phyloP scores from a whole-genome alignment of 2,888 invertebrate genomes.

The Chymomyza caudatula region DNA sequence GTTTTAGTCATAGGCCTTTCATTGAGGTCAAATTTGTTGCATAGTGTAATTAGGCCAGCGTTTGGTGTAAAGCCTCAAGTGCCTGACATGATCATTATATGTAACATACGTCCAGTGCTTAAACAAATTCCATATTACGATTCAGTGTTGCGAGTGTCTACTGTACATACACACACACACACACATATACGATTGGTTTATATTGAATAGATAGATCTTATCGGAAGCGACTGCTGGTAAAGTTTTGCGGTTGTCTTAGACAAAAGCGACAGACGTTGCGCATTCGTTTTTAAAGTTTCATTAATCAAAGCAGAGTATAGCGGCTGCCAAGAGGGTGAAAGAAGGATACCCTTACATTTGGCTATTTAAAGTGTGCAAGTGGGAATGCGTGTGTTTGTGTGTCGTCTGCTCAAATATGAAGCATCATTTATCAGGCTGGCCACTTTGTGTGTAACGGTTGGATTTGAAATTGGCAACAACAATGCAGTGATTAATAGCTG shows the following conservation, averaged over 20 bases:
- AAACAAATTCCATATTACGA: too few relatives aligned
- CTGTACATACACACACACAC: not conserved
- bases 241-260: slow-evolving; percentile 63
- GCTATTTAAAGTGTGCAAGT: slow-evolving; percentile 64
- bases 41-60: too few relatives aligned
- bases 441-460: slow-evolving; percentile 36
- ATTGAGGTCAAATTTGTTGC: too few relatives aligned
- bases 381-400: not conserved
- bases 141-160: not conserved
- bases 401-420: slow-evolving; percentile 34
- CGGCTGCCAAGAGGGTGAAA: not conserved
- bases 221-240: slow-evolving; percentile 30
- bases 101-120: too few relatives aligned
- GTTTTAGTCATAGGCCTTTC: too few relatives aligned
- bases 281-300: slow-evolving; percentile 65
- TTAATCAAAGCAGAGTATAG: slow-evolving; percentile 48
- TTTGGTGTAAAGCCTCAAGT: too few relatives aligned
- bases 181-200: not conserved
- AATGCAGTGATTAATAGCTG: slow-evolving; percentile 69
- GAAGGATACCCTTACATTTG: slow-evolving; percentile 41
- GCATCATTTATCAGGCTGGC: slow-evolving; percentile 50
- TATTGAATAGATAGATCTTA: slow-evolving; percentile 53
- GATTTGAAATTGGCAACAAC: slow-evolving; percentile 67
- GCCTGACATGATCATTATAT: too few relatives aligned
- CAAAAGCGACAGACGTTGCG: slow-evolving; percentile 34